Base-by-base conservation (phyloP, 2,888 invertebrate species). In the Diploptera punctata region DNA sequence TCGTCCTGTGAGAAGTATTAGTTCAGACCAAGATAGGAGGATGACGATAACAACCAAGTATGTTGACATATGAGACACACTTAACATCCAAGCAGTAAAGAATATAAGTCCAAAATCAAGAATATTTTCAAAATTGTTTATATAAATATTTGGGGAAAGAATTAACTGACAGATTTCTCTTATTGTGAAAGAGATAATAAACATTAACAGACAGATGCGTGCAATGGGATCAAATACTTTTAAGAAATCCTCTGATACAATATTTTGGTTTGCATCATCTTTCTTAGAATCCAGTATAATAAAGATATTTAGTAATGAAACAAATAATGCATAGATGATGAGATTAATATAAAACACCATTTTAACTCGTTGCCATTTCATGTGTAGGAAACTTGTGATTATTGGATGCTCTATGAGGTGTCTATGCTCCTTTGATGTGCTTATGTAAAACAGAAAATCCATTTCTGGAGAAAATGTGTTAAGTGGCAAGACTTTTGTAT, bases 1-100 rank as follows among this genome's bases (percentile, higher is more conserved):
- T 19, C 47, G 44, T 24, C 67, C 67, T 44, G 67, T 67, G 1
- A 67, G 16, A 24, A 67, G n/a, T n/a, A 67, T 13, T 16, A 67
- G 18, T 16, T 47, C 47, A 19, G 26, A 16, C 67, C 67, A 67
- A 19, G 67, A 67, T 10, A 67, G 47, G 16, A 67, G 16, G 13
- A 67, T 29, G 16, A 18, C 29, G 5, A 29, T 24, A 9, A 65
- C 65, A 19, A 33, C 21, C n/a, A 47, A 7, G 3, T 13, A n/a
- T 10, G 13, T 1, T n/a, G 13, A 7, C 2, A 18, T n/a, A 62
- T 13, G 1, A 1, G 9, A 1, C 9, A 4, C 31, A n/a, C 18
- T 16, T 13, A 62, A 16, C n/a, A n/a, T n/a, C n/a, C 10, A 21
- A 44, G 19, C 18, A 10, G 65, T 26, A 4, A 21, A 13, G 13